These are phyloP conservation scores for Elachura formosa DNA, from an alignment of 2,113 vertebrate genomes.

Conservation along the genomic window DNA sequence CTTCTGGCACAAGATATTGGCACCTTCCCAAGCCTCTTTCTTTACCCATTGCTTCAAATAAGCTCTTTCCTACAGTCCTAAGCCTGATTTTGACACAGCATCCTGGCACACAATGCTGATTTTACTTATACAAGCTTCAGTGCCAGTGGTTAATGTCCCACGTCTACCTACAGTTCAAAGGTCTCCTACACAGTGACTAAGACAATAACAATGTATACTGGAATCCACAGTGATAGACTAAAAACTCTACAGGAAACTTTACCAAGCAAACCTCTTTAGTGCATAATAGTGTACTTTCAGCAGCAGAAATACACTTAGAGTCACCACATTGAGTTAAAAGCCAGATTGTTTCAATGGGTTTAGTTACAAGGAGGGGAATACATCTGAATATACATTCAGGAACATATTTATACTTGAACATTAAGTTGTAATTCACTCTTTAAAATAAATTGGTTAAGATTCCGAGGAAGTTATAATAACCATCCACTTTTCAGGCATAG, in stretches of 20 bases:
- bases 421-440: too few relatives aligned
- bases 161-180: neutral
- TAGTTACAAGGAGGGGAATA: neutral
- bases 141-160: neutral
- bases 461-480: neutral
- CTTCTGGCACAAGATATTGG: neutral
- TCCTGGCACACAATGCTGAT: rapidly evolving
- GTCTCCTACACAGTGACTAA: neutral
- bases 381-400: neutral
- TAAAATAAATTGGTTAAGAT: too few relatives aligned
- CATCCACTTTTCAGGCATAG: neutral
- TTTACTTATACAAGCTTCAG: neutral
- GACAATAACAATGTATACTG: neutral
- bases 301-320: neutral
- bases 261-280: neutral
- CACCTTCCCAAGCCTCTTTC: neutral
- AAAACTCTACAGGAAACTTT: neutral
- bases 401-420: neutral
- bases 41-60: neutral
- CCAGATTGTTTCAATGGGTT: neutral
- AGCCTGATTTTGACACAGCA: neutral
- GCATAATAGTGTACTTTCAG: neutral
- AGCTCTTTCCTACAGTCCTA: neutral
- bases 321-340: neutral
- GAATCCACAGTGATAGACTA: neutral